Conservation (phyloP, 1,140 invertebrate genomes). For the Papilio glaucus region DNA sequence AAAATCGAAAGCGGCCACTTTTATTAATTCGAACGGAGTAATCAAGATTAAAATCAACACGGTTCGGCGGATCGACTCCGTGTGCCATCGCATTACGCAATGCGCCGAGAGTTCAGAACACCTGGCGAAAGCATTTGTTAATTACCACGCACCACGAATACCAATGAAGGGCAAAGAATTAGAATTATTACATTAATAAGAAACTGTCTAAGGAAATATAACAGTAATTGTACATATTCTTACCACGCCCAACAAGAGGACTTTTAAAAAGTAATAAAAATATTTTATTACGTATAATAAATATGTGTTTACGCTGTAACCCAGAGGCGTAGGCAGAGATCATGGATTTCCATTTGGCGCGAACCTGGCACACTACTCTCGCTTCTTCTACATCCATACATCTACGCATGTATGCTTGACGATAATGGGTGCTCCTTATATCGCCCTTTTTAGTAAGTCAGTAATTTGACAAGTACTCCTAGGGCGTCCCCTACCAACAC, state of each 20-base stretch:
- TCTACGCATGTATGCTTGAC: no score
- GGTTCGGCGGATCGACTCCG: conserved; percentile 15
- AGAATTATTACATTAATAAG: background rate
- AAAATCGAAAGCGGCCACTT: conserved; percentile 38
- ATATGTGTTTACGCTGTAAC: no score
- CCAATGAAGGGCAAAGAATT: background rate
- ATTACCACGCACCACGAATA: conserved; percentile 5
- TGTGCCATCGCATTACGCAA: conserved; percentile 27
- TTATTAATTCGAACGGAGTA: conserved; percentile 23
- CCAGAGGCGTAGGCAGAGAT: no score
- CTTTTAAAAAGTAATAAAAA: no score
- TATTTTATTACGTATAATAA: no score
- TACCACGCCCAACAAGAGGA: background rate
- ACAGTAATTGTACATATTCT: background rate
- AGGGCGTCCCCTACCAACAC: no score
- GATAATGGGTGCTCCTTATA: no score
- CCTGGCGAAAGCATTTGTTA: conserved; percentile 44
- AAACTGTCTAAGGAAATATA: background rate
- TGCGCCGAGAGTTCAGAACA: background rate
- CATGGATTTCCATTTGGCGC: no score
- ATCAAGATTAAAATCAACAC: conserved; percentile 39
- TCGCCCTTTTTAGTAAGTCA: no score
- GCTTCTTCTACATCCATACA: no score
- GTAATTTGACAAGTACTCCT: no score
- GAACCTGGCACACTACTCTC: no score